phyloP scores from a whole-genome alignment of 2,797 vertebrate genomes.

The Salmo trutta region DNA sequence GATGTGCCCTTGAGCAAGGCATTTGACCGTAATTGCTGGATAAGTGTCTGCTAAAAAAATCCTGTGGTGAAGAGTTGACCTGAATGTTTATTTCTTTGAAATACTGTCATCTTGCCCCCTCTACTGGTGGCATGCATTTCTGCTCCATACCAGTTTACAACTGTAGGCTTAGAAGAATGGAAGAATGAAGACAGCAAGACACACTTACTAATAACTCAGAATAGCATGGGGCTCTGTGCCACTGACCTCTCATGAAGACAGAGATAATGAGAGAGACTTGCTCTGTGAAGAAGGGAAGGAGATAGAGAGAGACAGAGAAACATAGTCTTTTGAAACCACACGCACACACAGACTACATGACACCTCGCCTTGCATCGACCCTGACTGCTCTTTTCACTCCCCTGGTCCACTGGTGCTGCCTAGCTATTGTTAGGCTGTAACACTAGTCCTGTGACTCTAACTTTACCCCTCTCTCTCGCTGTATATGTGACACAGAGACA shows the following conservation, averaged over 20 bases:
- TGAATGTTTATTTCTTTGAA: neutral
- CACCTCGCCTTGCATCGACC: neutral
- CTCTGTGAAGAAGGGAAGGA: neutral
- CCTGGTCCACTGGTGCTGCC: slow-evolving; percentile 19
- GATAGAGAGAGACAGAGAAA: neutral
- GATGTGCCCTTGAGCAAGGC: no score
- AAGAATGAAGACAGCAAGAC: neutral
- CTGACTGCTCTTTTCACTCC: slow-evolving; percentile 2
- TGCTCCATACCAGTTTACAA: neutral
- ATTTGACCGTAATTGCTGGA: no score
- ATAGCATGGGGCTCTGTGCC: neutral
- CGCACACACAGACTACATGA: slow-evolving; percentile 19
- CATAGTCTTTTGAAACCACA: slow-evolving; percentile 19
- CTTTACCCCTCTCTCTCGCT: neutral
- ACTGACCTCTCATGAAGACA: neutral
- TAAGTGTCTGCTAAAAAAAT: no score
- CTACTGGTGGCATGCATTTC: slow-evolving; percentile 49
- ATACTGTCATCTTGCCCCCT: slow-evolving; percentile 47
- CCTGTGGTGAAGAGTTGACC: neutral
- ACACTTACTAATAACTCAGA: neutral
- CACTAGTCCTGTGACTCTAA: slow-evolving; percentile 35
- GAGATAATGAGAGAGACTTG: neutral
- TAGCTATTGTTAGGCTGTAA: slow-evolving; percentile 41
- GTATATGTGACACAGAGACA: slow-evolving; percentile 43
- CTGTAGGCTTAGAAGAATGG: slow-evolving; percentile 1